Evolutionary conservation across 2,888 invertebrate species (phyloP).

Genomic region (Xestia sexstrigata): DNA sequence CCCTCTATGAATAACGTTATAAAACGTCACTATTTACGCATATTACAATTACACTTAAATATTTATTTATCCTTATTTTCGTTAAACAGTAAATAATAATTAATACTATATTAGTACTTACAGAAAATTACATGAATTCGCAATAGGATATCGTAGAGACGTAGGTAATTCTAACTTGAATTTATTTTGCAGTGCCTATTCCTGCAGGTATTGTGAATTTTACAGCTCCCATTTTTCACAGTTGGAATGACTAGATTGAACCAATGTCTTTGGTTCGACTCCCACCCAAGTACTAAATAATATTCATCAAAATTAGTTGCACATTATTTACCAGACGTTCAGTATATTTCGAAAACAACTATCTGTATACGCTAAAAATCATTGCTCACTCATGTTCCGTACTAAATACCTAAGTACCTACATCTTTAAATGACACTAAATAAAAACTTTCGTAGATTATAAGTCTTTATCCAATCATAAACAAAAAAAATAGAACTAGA

Average conservation of each 20-base stretch:
- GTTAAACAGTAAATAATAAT: slow-evolving; percentile 26
- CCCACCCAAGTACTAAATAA: slow-evolving; percentile 27
- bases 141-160: background rate
- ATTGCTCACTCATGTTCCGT: background rate
- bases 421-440: slow-evolving; percentile 9
- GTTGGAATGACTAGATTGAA: slow-evolving; percentile 22
- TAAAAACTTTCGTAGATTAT: background rate
- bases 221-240: slow-evolving; percentile 11
- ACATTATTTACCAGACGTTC: slow-evolving; percentile 17
- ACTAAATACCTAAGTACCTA: slow-evolving; percentile 1
- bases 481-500: too few species aligned
- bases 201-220: background rate
- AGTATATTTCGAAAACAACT: slow-evolving; percentile 22
- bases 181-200: background rate
- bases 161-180: background rate
- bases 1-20: slow-evolving; percentile 77
- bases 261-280: slow-evolving; percentile 24
- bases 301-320: slow-evolving; percentile 27
- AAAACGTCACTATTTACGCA: slow-evolving; percentile 71
- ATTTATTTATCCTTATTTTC: slow-evolving; percentile 56
- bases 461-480: too few species aligned
- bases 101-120: background rate
- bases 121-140: slow-evolving; percentile 5
- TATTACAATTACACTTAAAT: slow-evolving; percentile 44
- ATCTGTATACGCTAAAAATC: background rate